phyloP scores from a whole-genome alignment of 2,888 invertebrate species.

The Andrena trimmerana region DNA sequence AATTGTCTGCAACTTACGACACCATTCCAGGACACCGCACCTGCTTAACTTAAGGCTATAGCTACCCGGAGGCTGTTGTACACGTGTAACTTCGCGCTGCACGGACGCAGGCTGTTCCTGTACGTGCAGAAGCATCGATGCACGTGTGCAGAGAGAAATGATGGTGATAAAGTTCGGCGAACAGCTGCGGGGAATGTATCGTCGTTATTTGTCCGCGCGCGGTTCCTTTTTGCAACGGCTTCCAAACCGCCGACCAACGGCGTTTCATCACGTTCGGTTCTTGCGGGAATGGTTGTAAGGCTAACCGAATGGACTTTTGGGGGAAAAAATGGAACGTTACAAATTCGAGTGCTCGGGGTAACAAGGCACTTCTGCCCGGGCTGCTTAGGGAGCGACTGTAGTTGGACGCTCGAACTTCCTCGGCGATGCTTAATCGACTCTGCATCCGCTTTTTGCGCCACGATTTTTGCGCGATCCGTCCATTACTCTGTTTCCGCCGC shows the following conservation, averaged over 20 bases:
- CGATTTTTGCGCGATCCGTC: not conserved
- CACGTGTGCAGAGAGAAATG: conserved; percentile 25
- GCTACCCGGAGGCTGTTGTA: conserved; percentile 3
- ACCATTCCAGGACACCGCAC: conserved; percentile 2
- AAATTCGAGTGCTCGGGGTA: conserved; percentile 21
- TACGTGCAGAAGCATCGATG: conserved; percentile 8
- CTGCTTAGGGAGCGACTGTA: conserved; percentile 22
- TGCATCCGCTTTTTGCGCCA: conserved; percentile 4
- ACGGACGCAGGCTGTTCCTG: not conserved
- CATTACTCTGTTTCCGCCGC: not conserved
- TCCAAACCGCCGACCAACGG: conserved; percentile 40
- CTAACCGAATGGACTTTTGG: conserved; percentile 45
- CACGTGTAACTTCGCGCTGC: conserved; percentile 26
- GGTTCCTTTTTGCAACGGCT: conserved; percentile 54
- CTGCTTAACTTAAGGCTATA: conserved; percentile 16
- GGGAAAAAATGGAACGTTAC: conserved; percentile 49
- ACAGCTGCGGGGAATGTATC: conserved; percentile 80
- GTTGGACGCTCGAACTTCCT: conserved; percentile 1
- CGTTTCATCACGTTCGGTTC: conserved; percentile 58
- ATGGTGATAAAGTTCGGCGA: conserved; percentile 74
- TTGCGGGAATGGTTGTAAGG: conserved; percentile 40
- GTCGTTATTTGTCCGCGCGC: conserved; percentile 77
- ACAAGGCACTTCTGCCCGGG: conserved; percentile 11
- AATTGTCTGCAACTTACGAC: conserved; percentile 43
- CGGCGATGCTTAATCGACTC: conserved; percentile 22